Base-by-base conservation (phyloP, 2,113 vertebrate species). In the Caracal caracal region DNA sequence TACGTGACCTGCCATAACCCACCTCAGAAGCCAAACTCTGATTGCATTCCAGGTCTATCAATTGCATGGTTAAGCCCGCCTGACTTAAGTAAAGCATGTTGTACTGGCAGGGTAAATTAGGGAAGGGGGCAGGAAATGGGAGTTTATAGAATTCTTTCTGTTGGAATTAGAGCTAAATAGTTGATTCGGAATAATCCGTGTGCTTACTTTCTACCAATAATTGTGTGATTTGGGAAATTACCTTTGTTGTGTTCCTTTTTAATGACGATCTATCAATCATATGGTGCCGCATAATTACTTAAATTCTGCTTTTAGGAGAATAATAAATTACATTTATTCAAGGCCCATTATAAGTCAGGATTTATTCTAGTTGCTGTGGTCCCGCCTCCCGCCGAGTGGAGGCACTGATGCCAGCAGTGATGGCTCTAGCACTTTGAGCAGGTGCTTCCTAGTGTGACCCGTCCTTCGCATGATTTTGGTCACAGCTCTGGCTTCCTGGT, bases 291-390 rank as follows among this genome's bases (percentile, higher is more conserved):
- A 15, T 80, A 49, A 43, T 93, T 81, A 33, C 47, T 87, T 76
- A 66, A 66, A 19, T 37, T 43, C 11, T 93, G 20, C 71, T 88
- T 88, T 88, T 81, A 84, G 33, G n/a, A 89, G 71, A 85, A 47
- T 80, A 84, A 59, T 83, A 73, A 76, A 35, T 92, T 90, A 22
- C 28, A 66, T 91, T 88, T 93, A 61, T 51, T 73, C 43, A 78
- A 19, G 28, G 28, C 47, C 93, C 9, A 20, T 35, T 78, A 9
- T 35, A 26, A 40, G 22, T 71, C 37, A 82, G 49, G 22, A 6
- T 78, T 96, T 86, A 61, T 75, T 82, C 51, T 85, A 40, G 12
- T 65, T 86, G 22, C 19, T 71, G 13, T 47, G 79, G 11, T 12
- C 11, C 15, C 2, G 30, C 7, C 3, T 71, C 49, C 33, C 6